A percentile compares a stretch with the other conserved stretches of the same genome.
phyloP scores from a whole-genome alignment of 2,113 vertebrate species.

The Tamias sibiricus region DNA sequence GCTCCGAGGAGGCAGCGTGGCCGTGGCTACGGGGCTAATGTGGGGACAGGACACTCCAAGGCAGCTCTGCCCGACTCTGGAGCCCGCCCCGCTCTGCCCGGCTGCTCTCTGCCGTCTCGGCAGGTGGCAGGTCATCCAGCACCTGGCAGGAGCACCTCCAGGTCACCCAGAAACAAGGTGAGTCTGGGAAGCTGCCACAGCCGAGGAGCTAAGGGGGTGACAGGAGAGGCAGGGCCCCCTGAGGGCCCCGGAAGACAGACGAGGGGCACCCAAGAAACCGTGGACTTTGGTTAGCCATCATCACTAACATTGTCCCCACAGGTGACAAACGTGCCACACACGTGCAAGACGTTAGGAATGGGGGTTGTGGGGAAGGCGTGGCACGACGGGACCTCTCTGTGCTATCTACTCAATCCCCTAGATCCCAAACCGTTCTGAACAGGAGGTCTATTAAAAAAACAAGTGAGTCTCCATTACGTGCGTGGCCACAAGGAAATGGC shows the following conservation, averaged over 20 bases:
- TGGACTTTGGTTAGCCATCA: not conserved
- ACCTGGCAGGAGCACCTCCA: not conserved
- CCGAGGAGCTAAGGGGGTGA: not conserved
- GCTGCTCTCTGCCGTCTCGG: not conserved
- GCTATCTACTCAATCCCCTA: not conserved
- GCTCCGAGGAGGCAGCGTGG: not conserved
- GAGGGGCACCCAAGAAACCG: not conserved
- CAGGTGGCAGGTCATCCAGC: fast-evolving
- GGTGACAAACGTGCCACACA: fast-evolving
- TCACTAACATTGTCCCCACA: fast-evolving
- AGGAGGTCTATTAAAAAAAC: not conserved
- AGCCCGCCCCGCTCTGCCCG: not conserved
- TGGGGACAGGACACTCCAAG: fast-evolving
- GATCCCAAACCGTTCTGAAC: not conserved
- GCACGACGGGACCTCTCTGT: not conserved
- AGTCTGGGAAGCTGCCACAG: not conserved
- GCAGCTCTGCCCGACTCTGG: not conserved
- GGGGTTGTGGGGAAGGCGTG: no score
- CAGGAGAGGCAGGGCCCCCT: no score
- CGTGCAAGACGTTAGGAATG: not conserved
- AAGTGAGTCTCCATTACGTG: not conserved
- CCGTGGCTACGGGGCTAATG: not conserved
- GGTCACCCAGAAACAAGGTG: not conserved
- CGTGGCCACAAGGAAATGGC: not conserved
- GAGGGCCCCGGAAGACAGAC: not conserved